Base-by-base conservation (phyloP, 2,797 vertebrate genomes). In the Serranus cabrilla region DNA sequence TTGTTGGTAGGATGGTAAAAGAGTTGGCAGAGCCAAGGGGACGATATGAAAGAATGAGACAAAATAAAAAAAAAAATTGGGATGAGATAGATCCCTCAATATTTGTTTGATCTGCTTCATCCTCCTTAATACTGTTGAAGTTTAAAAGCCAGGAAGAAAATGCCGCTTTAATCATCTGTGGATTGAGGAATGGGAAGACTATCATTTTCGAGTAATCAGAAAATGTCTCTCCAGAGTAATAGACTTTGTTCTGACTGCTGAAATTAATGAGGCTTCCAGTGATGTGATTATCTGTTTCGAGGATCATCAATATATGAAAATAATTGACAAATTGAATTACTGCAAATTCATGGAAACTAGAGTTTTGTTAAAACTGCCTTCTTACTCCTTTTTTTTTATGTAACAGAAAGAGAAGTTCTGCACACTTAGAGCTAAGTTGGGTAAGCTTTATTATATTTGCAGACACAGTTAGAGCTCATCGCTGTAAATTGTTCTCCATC, bases 1-100 rank as follows among this genome's bases (percentile, higher is more conserved):
- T 98, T 97, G 96, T 97, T 97, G 96, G 96, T 96, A 94, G 96
- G 95, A 95, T 91, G 93, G 95, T 96, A 96, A 97, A 96, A 94
- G 95, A 97, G 96, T 96, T 96, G 96, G 96, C 95, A 94, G 96
- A 96, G 96, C 96, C 95, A 91, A 91, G 95, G 95, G 95, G 95
- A 95, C 94, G 94, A 95, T 95, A 94, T 92, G 93, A 95, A 94
- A 91, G 91, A 93, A 91, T 47, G 66, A 85, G 67, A 79, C 69
- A 51, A 79, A 88, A 84, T 69, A 73, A 87, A 76, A 47, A 77
- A 69, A 69, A 67, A 82, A 51, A 71, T 79, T 39, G 20, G 93
- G 92, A 93, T 92, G 87, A 94, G 93, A 95, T 93, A 94, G 95
- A 95, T 93, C 88, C 88, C 85, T 86, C 87, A 91, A 94, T 96